Percentiles rank a stretch among this genome's conserved stretches.
Evolutionary conservation across 2,797 vertebrate species (phyloP).

Genomic region (Gymnoscopelus microlampas): DNA sequence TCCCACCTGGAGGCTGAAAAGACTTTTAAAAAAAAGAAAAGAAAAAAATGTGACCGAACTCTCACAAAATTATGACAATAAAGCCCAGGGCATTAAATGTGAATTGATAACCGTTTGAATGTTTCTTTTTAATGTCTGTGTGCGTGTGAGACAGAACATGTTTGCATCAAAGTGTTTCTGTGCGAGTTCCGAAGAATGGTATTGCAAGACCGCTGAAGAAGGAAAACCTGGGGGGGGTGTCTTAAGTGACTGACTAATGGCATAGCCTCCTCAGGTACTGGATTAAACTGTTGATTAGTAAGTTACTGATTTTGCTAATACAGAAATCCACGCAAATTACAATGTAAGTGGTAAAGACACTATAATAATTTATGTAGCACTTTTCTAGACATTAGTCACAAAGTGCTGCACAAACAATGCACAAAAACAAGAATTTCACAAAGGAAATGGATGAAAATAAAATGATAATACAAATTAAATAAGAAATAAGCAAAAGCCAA

Average conservation of each 20-base stretch:
- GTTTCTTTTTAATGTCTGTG: constrained; percentile 56
- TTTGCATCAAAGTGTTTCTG: neutral
- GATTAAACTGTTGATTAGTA: too few relatives aligned
- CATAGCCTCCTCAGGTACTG: too few relatives aligned
- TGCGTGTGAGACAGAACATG: neutral
- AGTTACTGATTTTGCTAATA: too few relatives aligned
- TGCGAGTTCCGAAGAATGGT: too few relatives aligned
- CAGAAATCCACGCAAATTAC: too few relatives aligned
- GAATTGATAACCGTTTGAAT: constrained; percentile 75
- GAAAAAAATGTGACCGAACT: constrained; percentile 88
- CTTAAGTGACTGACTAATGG: too few relatives aligned
- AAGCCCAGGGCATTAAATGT: constrained; percentile 99
- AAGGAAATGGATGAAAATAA: neutral
- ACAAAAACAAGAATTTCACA: neutral
- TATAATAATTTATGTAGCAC: too few relatives aligned
- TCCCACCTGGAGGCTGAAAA: constrained; percentile 94
- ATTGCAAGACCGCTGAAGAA: too few relatives aligned
- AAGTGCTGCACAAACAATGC: too few relatives aligned
- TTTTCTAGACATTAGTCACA: too few relatives aligned
- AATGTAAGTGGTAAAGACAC: too few relatives aligned
- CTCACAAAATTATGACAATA: constrained; percentile 96
- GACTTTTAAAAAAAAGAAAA: constrained; percentile 75
- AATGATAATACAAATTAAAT: neutral
- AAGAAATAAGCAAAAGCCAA: neutral
- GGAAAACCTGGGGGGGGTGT: too few relatives aligned